Conservation (phyloP, 2,113 vertebrate genomes). For the Oceanodroma tethys region DNA sequence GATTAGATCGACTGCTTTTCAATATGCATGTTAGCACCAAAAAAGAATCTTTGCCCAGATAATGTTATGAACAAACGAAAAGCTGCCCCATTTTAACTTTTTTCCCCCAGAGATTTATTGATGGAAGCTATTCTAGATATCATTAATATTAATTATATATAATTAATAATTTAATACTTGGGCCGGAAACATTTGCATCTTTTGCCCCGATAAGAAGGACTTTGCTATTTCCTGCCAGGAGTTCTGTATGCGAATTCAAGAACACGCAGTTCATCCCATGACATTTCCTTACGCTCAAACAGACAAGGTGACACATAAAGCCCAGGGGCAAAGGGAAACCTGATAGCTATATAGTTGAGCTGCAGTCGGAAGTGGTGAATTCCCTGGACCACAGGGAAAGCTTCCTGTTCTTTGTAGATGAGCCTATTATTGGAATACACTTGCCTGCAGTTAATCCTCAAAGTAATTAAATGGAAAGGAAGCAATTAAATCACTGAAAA, state of each 20-base stretch:
- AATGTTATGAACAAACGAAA: slow-evolving; percentile 4
- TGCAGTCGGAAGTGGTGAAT: slow-evolving; percentile 70
- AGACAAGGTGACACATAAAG: slow-evolving; percentile 69
- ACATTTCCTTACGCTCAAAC: slow-evolving; percentile 52
- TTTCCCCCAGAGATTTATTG: background rate
- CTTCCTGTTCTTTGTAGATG: slow-evolving; percentile 79
- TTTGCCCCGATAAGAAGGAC: background rate
- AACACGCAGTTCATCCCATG: slow-evolving; percentile 29
- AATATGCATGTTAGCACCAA: background rate
- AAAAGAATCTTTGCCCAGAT: background rate
- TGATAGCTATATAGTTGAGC: slow-evolving; percentile 53
- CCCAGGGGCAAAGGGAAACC: slow-evolving; percentile 70
- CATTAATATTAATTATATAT: background rate
- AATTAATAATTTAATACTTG: background rate
- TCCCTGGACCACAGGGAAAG: slow-evolving; percentile 56
- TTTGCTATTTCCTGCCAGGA: slow-evolving; percentile 13
- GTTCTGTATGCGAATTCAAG: background rate
- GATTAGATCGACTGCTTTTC: slow-evolving; percentile 15
- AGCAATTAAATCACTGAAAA: slow-evolving; percentile 74
- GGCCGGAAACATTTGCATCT: slow-evolving; percentile 34
- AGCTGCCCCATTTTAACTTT: background rate
- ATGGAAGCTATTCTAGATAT: background rate
- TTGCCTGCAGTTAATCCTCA: slow-evolving; percentile 77
- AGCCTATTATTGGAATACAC: slow-evolving; percentile 78
- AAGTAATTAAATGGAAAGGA: slow-evolving; percentile 80